These are phyloP conservation scores for Amphiura filiformis DNA, from an alignment of 35 echinoderm and acorn worm genomes.

Conservation along the genomic window DNA sequence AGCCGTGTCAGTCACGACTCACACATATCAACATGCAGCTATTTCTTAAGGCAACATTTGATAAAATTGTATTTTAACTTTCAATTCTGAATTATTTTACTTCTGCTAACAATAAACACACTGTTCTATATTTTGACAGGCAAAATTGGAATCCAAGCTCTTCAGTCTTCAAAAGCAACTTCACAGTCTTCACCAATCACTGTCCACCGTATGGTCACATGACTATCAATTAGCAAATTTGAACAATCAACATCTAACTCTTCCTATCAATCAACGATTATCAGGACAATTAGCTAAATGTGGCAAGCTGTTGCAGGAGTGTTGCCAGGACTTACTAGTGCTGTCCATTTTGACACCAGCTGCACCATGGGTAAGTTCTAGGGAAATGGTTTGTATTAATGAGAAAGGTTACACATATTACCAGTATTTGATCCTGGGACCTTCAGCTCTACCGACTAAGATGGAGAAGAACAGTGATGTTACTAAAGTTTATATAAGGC, in stretches of 20 bases:
- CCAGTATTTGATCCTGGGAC: too few species aligned
- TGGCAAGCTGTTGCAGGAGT: constrained; percentile 46
- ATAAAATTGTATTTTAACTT: too few species aligned
- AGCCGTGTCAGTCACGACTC: too few species aligned
- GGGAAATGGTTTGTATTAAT: too few species aligned
- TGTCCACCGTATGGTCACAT: constrained; percentile 51
- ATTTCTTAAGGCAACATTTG: too few species aligned
- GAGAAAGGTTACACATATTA: too few species aligned
- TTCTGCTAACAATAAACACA: too few species aligned
- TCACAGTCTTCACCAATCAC: constrained; percentile 55
- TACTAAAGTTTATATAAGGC: too few species aligned
- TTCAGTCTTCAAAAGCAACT: constrained; percentile 73
- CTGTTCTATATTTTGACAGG: constrained; percentile 28
- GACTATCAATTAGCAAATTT: constrained; percentile 15
- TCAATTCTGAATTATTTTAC: too few species aligned
- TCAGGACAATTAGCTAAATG: constrained; percentile 41
- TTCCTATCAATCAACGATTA: constrained; percentile 50
- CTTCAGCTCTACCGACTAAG: too few species aligned
- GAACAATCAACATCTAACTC: constrained; percentile 36
- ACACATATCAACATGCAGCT: too few species aligned
- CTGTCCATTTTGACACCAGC: constrained; percentile 77
- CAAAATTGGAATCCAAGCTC: constrained; percentile 92
- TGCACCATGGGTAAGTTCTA: constrained; percentile 80
- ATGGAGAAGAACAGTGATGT: too few species aligned
- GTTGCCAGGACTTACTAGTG: constrained; percentile 66